These are phyloP conservation scores for Macropodus opercularis DNA, from an alignment of 2,797 vertebrate species.

Conservation along the genomic window DNA sequence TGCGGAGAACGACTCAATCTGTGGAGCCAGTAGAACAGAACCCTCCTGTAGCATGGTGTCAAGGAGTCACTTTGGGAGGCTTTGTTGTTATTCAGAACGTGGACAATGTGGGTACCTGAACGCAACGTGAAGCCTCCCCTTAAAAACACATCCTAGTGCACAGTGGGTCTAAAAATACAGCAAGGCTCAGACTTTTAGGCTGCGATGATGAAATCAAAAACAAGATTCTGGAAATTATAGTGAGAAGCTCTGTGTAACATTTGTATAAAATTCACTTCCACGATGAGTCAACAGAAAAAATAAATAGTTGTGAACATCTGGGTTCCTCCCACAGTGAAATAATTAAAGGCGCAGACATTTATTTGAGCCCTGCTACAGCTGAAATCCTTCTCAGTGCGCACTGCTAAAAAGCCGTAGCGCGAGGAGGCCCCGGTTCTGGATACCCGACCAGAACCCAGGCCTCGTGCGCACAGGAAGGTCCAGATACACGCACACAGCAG, in stretches of 20 bases:
- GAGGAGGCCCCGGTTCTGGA: not conserved
- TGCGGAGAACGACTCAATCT: constrained; percentile 51
- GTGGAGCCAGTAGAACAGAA: constrained; percentile 41
- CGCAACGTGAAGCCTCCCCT: not conserved
- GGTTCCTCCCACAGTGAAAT: no score
- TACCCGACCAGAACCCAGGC: not conserved
- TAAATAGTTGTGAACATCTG: no score
- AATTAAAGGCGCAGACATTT: no score
- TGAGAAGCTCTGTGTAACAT: no score
- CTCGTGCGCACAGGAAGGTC: not conserved
- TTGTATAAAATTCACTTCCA: no score
- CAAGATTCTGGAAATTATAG: no score
- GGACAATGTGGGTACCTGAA: not conserved
- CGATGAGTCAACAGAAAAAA: no score
- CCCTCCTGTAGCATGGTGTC: not conserved
- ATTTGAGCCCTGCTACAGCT: no score
- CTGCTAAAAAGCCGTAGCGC: not conserved
- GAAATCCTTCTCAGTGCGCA: no score
- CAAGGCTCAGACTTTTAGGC: not conserved
- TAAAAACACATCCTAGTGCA: not conserved
- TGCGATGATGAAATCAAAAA: no score
- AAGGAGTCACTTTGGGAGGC: not conserved
- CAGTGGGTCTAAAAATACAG: constrained; percentile 37
- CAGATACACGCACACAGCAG: not conserved
- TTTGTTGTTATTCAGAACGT: not conserved